These are phyloP conservation scores for Sycophila sp. DNA, from an alignment of 1,140 invertebrate genomes.

Conservation along the genomic window DNA sequence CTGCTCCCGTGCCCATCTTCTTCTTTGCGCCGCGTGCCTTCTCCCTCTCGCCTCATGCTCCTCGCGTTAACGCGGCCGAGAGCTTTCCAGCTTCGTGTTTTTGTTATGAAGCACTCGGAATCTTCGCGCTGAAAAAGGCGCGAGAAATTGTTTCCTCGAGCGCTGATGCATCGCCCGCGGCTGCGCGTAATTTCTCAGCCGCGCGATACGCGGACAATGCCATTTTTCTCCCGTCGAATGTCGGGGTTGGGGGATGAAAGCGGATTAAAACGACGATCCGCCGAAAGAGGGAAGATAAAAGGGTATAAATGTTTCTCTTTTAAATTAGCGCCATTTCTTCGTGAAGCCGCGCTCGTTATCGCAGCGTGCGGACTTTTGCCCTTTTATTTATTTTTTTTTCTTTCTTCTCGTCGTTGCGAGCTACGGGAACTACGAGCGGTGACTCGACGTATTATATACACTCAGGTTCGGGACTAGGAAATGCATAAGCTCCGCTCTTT, in stretches of 20 bases:
- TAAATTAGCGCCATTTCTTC: neutral
- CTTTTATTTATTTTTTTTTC: neutral
- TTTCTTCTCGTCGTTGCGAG: neutral
- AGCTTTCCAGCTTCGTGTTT: neutral
- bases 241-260: too few relatives aligned
- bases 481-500: too few relatives aligned
- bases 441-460: too few relatives aligned
- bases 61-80: too few relatives aligned
- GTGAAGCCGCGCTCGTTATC: neutral
- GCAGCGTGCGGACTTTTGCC: neutral
- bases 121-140: neutral
- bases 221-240: neutral
- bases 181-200: neutral
- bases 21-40: too few relatives aligned
- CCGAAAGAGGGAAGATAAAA: too few relatives aligned
- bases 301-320: neutral
- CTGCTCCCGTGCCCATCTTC: too few relatives aligned
- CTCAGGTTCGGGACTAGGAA: too few relatives aligned
- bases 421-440: too few relatives aligned
- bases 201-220: neutral
- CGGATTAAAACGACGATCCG: neutral
- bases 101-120: conserved; percentile 10
- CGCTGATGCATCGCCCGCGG: neutral
- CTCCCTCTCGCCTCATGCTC: too few relatives aligned
- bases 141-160: neutral